phyloP scores from a whole-genome alignment of 2,888 invertebrate genomes.

The Latrodectus elegans region DNA sequence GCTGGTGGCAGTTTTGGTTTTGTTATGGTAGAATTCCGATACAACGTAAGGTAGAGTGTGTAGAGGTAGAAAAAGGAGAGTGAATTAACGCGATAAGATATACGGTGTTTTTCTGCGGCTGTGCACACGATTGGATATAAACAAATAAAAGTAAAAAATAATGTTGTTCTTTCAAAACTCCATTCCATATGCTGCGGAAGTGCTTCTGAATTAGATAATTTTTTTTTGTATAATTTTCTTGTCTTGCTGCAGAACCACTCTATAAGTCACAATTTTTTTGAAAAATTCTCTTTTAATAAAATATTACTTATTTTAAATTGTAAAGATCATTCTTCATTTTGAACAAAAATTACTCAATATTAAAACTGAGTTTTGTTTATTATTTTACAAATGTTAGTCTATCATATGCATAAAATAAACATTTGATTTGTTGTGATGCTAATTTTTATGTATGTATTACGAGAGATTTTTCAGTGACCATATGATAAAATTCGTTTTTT shows the following conservation, averaged over 20 bases:
- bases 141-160: neutral
- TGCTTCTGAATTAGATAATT: neutral
- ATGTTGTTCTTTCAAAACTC: neutral
- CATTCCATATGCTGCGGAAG: conserved; percentile 38
- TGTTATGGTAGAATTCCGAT: neutral
- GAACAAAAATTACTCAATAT: no score
- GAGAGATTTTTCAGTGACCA: no score
- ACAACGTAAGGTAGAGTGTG: neutral
- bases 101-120: neutral
- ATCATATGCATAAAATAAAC: no score
- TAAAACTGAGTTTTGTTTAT: no score
- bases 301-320: no score
- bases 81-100: neutral
- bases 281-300: neutral
- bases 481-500: no score
- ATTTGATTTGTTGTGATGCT: no score
- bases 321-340: no score
- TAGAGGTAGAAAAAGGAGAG: neutral
- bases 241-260: neutral
- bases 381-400: no score
- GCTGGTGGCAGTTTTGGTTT: neutral
- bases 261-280: neutral
- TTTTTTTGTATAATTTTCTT: neutral
- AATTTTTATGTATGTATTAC: no score
- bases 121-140: neutral